These are phyloP conservation scores for Nasonia longicornis DNA, from an alignment of 1,140 invertebrate species.

Conservation along the genomic window DNA sequence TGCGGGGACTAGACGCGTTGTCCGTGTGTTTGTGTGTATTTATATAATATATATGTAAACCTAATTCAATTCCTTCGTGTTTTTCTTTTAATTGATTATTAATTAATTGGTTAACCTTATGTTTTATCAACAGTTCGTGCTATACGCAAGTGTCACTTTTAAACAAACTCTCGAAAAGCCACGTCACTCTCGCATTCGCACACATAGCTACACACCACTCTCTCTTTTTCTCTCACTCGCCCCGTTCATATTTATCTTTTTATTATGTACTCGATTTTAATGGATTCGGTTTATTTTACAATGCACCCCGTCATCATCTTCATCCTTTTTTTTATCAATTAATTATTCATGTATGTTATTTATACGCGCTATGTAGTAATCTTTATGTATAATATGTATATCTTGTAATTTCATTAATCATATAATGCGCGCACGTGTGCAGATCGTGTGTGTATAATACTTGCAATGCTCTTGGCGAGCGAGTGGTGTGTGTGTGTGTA, in stretches of 20 bases:
- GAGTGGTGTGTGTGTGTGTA: background rate
- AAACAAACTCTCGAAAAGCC: background rate
- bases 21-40: slow-evolving; percentile 48
- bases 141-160: slow-evolving; percentile 52
- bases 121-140: slow-evolving; percentile 63
- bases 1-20: slow-evolving; percentile 56
- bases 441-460: background rate
- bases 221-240: background rate
- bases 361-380: background rate
- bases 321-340: slow-evolving; percentile 46
- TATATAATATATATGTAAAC: slow-evolving; percentile 49
- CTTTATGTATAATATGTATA: slow-evolving; percentile 49
- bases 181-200: slow-evolving; percentile 41
- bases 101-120: slow-evolving; percentile 63
- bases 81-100: slow-evolving; percentile 59
- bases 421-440: slow-evolving; percentile 20
- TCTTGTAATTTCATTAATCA: slow-evolving; percentile 34
- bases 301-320: slow-evolving; percentile 37
- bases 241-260: slow-evolving; percentile 18
- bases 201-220: background rate
- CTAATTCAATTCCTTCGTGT: slow-evolving; percentile 68
- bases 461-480: background rate
- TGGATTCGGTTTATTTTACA: slow-evolving; percentile 58
- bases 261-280: slow-evolving; percentile 53
- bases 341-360: slow-evolving; percentile 21